These are phyloP conservation scores for Xanthia icteritia DNA, from an alignment of 2,888 invertebrate genomes.

Conservation along the genomic window DNA sequence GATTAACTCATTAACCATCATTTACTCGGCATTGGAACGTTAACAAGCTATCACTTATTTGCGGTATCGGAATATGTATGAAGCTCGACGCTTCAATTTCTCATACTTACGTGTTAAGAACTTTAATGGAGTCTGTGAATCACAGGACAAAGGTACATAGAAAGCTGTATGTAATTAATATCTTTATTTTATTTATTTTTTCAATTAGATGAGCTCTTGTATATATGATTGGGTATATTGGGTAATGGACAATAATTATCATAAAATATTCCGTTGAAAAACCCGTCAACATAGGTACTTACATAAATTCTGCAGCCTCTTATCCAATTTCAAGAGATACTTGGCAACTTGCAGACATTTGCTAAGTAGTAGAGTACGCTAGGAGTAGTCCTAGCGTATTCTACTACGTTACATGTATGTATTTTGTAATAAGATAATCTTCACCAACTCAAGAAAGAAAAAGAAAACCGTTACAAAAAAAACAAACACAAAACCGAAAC, in stretches of 20 bases:
- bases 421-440: neutral
- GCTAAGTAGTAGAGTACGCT: neutral
- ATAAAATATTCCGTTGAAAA: neutral
- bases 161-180: neutral
- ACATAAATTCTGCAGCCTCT: neutral
- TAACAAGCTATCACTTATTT: conserved; percentile 40
- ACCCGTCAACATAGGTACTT: neutral
- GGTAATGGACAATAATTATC: neutral
- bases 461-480: conserved; percentile 11
- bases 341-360: neutral
- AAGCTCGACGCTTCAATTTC: conserved; percentile 31
- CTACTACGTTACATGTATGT: neutral
- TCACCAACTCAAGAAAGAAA: neutral
- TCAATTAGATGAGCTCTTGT: neutral
- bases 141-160: neutral
- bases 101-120: conserved; percentile 10
- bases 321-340: neutral
- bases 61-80: conserved; percentile 33
- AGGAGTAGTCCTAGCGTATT: too few species aligned
- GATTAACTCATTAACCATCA: conserved; percentile 52
- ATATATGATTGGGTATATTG: neutral
- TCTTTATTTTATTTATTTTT: neutral
- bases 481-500: conserved; percentile 9
- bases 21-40: conserved; percentile 38
- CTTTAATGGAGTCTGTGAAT: neutral